Evolutionary conservation across 2,888 invertebrate genomes (phyloP).

Genomic region (Lithophane ornitopus): DNA sequence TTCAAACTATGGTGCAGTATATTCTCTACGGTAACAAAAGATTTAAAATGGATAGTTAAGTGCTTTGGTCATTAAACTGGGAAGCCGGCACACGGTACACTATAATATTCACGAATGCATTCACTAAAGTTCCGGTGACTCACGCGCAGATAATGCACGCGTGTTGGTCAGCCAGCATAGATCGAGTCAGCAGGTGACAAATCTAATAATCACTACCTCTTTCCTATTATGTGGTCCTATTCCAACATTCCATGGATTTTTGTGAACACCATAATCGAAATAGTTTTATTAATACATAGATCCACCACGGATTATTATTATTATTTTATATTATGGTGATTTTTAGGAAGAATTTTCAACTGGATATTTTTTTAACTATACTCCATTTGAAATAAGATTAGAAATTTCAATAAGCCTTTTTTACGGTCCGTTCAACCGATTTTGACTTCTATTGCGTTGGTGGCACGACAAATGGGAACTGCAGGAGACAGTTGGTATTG

Average conservation of each 20-base stretch:
- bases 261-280: neutral
- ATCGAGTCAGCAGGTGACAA: constrained; percentile 64
- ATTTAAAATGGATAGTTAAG: constrained; percentile 53
- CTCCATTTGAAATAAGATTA: no score
- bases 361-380: neutral
- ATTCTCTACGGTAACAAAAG: constrained; percentile 25
- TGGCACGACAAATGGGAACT: no score
- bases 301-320: neutral
- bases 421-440: no score
- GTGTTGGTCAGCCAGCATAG: constrained; percentile 63
- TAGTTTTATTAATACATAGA: neutral
- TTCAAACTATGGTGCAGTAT: neutral
- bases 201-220: constrained; percentile 51
- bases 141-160: constrained; percentile 74
- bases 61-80: constrained; percentile 58
- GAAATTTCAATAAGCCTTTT: no score
- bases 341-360: neutral
- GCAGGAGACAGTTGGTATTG: no score
- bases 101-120: constrained; percentile 69
- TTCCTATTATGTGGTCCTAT: constrained; percentile 22
- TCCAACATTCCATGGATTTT: constrained; percentile 20
- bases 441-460: no score
- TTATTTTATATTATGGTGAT: neutral
- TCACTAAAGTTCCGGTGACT: constrained; percentile 77
- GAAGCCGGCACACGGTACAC: constrained; percentile 44